Conservation (phyloP, 2,888 invertebrate genomes). For the Dicranocentrus wangi region DNA sequence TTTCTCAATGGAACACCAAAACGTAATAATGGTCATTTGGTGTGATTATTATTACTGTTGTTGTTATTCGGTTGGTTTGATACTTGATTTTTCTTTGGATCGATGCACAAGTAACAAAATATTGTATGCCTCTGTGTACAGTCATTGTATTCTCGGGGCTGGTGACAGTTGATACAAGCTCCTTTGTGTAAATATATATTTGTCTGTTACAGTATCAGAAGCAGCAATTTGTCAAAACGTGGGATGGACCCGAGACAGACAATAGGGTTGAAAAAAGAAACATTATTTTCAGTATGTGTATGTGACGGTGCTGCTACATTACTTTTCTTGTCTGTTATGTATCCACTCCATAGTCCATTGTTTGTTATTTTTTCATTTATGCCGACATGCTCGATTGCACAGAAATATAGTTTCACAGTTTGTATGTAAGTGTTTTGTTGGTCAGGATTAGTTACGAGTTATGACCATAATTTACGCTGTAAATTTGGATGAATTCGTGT, state of each 20-base stretch:
- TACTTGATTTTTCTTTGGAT: slow-evolving; percentile 55
- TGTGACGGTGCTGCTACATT: too few species aligned
- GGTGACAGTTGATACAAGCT: slow-evolving; percentile 7
- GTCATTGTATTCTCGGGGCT: neutral
- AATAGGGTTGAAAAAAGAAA: slow-evolving; percentile 19
- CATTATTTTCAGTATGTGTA: neutral
- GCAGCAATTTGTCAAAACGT: slow-evolving; percentile 62
- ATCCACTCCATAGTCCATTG: too few species aligned
- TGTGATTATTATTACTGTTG: slow-evolving; percentile 53
- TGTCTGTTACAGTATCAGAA: slow-evolving; percentile 24
- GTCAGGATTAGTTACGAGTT: neutral
- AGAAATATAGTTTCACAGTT: neutral
- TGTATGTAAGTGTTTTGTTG: neutral
- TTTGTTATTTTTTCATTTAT: too few species aligned
- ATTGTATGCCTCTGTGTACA: neutral
- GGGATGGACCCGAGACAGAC: slow-evolving; percentile 33
- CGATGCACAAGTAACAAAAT: slow-evolving; percentile 30
- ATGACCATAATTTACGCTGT: neutral
- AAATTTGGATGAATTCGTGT: slow-evolving; percentile 11
- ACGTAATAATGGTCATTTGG: slow-evolving; percentile 63
- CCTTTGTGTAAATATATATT: slow-evolving; percentile 1
- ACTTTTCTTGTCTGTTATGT: too few species aligned
- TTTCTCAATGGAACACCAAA: too few species aligned
- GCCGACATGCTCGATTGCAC: neutral
- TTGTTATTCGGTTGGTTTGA: slow-evolving; percentile 57